Evolutionary conservation across 2,113 vertebrate genomes (phyloP), one percentile per base, ranked within the genome.

Genomic region (Puntigrus tetrazona): DNA sequence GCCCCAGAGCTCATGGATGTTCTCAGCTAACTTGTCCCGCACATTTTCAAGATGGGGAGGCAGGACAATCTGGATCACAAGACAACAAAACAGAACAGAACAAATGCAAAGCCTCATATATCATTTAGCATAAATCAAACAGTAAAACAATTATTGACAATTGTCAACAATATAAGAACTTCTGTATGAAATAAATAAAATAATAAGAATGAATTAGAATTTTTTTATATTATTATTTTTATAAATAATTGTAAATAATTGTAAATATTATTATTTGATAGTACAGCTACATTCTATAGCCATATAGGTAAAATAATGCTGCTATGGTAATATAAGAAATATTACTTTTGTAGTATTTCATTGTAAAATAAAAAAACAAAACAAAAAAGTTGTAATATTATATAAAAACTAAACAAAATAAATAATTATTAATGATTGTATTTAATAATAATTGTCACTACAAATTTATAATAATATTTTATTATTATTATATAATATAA

Each of bases 1-100:
- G 77, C 96, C 98, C 98, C 98, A 99, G 34, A 99, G 95, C 84
- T 99, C 98, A 4, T 99, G 98, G 87, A 99, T 99, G 88, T 99
- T 99, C 93, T 99, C 97, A 89, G 98, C 98, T 88, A 99, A 91
- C 87, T 95, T 98, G 90, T 98, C 96, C 85, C 97, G 94, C 78
- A 99, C 97, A 89, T 97, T 96, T 91, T 99, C 97, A 86, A 99
- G 95, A 89, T 99, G 96, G 91, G 97, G 94, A 69, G 97, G 97
- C 89, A 99, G 95, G 92, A 95, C 94, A 89, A 97, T 89, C 98
- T 99, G 89, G 38, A 65, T 84, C 43, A 61, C 29, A 84, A 91
- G 82, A 81, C 43, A 77, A 67, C 34, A 78, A 55, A 55, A 63
- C 4, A 76, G 25, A 78, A 50, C 16, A 52, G n/a, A n/a, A 47